These are phyloP conservation scores for Palythoa heliodiscus DNA, from an alignment of 92 coral and sea anemone species.

Conservation along the genomic window DNA sequence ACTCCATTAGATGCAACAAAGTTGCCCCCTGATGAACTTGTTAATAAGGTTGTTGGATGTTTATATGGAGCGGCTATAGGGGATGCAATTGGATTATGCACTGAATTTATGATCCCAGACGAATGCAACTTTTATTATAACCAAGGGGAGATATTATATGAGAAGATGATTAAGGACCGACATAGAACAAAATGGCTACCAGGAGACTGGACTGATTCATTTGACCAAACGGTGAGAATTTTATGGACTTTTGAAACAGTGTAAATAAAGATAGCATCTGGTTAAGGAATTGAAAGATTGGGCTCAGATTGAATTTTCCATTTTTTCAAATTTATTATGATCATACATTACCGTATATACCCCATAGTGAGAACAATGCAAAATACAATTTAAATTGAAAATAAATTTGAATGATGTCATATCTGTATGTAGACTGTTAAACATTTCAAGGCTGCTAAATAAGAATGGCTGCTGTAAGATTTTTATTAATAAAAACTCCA, in stretches of 20 bases:
- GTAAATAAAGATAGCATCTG: background rate
- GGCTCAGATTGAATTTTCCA: no score
- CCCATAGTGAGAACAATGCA: no score
- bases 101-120: conserved; percentile 93
- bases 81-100: conserved; percentile 87
- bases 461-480: no score
- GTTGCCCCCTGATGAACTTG: conserved; percentile 94
- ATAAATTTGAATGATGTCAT: no score
- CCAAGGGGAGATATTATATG: conserved; percentile 56
- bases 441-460: no score
- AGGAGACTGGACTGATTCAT: conserved; percentile 96
- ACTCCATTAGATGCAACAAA: conserved; percentile 84
- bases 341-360: no score
- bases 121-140: conserved; percentile 91
- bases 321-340: no score
- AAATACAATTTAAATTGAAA: no score
- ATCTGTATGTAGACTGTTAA: no score
- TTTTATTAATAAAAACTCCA: no score
- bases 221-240: conserved; percentile 90
- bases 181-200: conserved; percentile 85
- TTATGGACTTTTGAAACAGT: background rate
- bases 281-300: background rate
- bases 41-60: conserved; percentile 92
- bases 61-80: conserved; percentile 97
- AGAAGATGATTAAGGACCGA: conserved; percentile 81